Evolutionary conservation across 2,888 invertebrate species (phyloP), one percentile per base, ranked within the genome.

Genomic region (Incurvaria masculella): DNA sequence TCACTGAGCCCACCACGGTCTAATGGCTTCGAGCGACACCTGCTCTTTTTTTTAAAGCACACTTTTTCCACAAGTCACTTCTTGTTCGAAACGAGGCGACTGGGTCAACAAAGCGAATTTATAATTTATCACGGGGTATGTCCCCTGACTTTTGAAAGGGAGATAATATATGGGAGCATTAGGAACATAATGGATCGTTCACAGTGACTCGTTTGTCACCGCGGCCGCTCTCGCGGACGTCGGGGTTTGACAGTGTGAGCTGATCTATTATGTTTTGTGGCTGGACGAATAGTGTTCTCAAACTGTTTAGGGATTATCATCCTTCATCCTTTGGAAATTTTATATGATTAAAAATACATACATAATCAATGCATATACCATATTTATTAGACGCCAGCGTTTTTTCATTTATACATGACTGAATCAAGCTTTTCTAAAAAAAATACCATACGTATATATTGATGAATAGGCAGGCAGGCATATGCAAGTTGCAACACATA

Each of bases 81-180:
- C n/a, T n/a, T 23, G 33, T 14, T 8, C 33, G 33, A 33, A 33
- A n/a, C 11, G 33, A 4, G 11, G 6, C 14, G 33, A 14, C 33
- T 33, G 14, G 33, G 33, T 33, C 33, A 33, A 33, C 33, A 33
- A 33, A 33, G 33, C 8, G 14, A 14, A 33, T 33, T 14, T 33
- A 33, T 71, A 66, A 73, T 74, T 72, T 72, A 73, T 73, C 63
- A 65, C 57, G 55, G 55, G 19, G 61, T 64, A 62, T 63, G 23
- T 23, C 23, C 23, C 64, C 63, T 67, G 66, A 63, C 67, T 68
- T 72, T 68, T 66, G 63, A 63, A 33, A 64, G 64, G 64, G 65
- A 61, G 60, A 69, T 72, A 70, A 73, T 73, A 70, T 74, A 74
- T 74, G 68, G 68, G 69, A 63, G 67, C 71, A 74, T 74, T 74